A percentile compares a stretch with the other conserved stretches of the same genome.
phyloP scores from a whole-genome alignment of 2,113 vertebrate genomes.

The Xiphophorus hellerii region DNA sequence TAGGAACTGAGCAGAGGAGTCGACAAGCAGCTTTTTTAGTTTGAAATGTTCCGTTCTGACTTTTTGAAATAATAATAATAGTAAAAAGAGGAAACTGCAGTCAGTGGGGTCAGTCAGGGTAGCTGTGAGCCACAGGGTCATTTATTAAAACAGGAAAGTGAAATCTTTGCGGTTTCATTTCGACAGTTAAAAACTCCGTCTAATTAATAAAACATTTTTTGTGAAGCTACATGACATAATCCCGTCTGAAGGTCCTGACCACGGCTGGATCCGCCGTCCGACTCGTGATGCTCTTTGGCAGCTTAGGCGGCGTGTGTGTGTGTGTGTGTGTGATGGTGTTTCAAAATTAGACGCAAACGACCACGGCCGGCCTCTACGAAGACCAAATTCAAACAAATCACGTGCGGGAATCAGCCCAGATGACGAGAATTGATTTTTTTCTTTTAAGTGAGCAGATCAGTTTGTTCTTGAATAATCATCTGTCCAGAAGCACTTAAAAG shows the following conservation, averaged over 20 bases:
- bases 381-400: not conserved
- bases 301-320: not conserved
- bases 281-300: slow-evolving; percentile 28
- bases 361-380: not conserved
- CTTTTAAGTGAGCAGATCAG: not conserved
- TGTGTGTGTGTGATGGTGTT: too few relatives aligned
- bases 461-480: not conserved
- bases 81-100: not conserved
- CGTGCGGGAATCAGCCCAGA: not conserved
- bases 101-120: slow-evolving; percentile 10
- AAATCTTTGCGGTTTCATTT: not conserved
- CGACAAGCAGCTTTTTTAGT: not conserved
- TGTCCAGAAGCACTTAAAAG: slow-evolving; percentile 5
- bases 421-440: not conserved
- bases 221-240: slow-evolving; percentile 52
- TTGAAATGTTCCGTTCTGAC: slow-evolving; percentile 31
- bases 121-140: not conserved
- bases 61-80: not conserved
- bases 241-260: slow-evolving; percentile 46
- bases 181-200: slow-evolving; percentile 59
- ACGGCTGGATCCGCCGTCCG: slow-evolving; percentile 3
- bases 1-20: not conserved
- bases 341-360: not conserved
- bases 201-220: slow-evolving; percentile 63
- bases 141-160: slow-evolving; percentile 11